These are phyloP conservation scores for Callocephalon fimbriatum DNA, from an alignment of 2,113 vertebrate species.

Conservation along the genomic window DNA sequence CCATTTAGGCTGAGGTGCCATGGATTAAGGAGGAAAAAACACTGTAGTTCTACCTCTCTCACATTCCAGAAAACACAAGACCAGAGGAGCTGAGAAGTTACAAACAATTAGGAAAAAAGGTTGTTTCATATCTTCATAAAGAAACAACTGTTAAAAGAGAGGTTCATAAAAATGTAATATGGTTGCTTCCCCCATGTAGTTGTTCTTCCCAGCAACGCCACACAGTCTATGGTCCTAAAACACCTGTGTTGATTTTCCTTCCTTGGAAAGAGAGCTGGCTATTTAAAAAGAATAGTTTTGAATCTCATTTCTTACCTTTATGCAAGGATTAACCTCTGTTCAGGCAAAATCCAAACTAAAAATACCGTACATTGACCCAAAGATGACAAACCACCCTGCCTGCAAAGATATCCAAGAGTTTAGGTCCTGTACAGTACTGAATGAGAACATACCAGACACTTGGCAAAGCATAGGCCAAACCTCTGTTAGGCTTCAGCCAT, in stretches of 20 bases:
- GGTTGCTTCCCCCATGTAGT: not conserved
- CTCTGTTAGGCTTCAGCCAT: not conserved
- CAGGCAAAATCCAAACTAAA: not conserved
- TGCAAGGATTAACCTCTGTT: not conserved
- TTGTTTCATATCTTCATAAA: not conserved
- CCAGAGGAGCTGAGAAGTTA: not conserved
- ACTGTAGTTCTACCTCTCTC: not conserved
- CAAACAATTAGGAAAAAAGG: not conserved
- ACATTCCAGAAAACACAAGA: not conserved
- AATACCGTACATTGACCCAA: not conserved
- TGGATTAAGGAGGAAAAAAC: not conserved
- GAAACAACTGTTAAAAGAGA: not conserved
- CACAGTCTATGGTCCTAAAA: not conserved
- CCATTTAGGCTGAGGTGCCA: not conserved
- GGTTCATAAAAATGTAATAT: not conserved
- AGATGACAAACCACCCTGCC: not conserved
- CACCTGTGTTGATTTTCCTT: not conserved
- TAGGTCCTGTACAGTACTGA: rapidly evolving
- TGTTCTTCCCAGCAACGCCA: not conserved
- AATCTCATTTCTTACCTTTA: not conserved
- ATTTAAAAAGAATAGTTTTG: not conserved
- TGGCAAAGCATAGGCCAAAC: not conserved
- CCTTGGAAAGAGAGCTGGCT: not conserved
- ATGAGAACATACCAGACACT: not conserved
- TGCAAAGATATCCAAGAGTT: not conserved